These are phyloP conservation scores for Camponotus pennsylvanicus DNA, from an alignment of 1,140 invertebrate genomes.

Conservation along the genomic window DNA sequence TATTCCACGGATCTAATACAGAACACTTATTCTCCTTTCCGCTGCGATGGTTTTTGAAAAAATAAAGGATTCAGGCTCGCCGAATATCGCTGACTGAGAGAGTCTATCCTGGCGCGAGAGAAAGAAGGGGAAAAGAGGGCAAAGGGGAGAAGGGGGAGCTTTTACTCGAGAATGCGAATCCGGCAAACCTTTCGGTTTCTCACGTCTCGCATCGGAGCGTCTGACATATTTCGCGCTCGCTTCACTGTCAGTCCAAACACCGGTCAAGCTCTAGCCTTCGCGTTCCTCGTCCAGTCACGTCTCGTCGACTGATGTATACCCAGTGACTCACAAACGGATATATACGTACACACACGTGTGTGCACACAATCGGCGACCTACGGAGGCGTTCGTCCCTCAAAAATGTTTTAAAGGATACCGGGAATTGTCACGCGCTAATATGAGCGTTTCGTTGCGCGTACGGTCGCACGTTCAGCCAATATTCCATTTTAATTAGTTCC, in stretches of 20 bases:
- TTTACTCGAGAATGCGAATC: conserved; percentile 56
- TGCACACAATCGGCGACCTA: neutral
- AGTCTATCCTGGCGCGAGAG: neutral
- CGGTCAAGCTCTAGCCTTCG: conserved; percentile 53
- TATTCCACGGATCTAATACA: conserved; percentile 14
- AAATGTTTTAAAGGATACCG: conserved; percentile 53
- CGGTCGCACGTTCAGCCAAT: conserved; percentile 52
- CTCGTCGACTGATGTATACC: conserved; percentile 25
- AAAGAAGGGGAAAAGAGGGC: too few relatives aligned
- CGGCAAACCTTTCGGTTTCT: conserved; percentile 59
- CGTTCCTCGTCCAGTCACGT: conserved; percentile 56
- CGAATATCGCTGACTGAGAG: conserved; percentile 31
- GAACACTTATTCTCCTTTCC: neutral
- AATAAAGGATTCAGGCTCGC: conserved; percentile 9
- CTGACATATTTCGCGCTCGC: conserved; percentile 61
- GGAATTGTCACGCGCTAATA: conserved; percentile 46
- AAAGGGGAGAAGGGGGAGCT: neutral
- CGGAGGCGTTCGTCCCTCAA: conserved; percentile 19
- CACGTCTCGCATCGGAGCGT: conserved; percentile 56
- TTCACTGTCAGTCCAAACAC: conserved; percentile 63
- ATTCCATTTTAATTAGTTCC: conserved; percentile 64
- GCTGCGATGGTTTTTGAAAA: conserved; percentile 2
- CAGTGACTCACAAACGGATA: conserved; percentile 30
- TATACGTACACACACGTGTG: neutral
- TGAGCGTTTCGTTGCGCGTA: conserved; percentile 36